These are phyloP conservation scores for Agrotis exclamationis DNA, from an alignment of 2,888 invertebrate species.

Conservation along the genomic window DNA sequence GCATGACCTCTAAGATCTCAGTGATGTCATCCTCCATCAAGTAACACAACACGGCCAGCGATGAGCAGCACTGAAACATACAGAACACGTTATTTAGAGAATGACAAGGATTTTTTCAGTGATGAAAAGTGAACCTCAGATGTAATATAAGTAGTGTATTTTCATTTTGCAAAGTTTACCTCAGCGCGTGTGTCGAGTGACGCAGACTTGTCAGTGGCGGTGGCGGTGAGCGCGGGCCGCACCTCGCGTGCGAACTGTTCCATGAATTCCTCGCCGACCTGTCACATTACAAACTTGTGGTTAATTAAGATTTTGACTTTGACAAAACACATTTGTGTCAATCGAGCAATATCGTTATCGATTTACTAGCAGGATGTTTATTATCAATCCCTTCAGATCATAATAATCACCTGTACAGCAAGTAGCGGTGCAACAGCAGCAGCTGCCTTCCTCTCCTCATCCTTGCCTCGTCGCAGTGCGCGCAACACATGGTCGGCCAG, in stretches of 20 bases:
- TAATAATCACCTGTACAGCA: constrained; percentile 94
- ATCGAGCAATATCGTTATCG: too few relatives aligned
- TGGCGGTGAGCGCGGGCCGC: constrained; percentile 93
- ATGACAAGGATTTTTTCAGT: too few relatives aligned
- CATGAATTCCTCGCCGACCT: constrained; percentile 91
- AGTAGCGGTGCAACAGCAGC: constrained; percentile 95
- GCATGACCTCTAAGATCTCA: constrained; percentile 94
- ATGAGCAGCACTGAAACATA: constrained; percentile 94
- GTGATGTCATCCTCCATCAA: constrained; percentile 95
- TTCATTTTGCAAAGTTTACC: constrained; percentile 80
- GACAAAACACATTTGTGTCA: too few relatives aligned
- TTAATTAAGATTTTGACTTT: too few relatives aligned
- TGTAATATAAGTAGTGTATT: too few relatives aligned
- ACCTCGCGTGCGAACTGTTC: constrained; percentile 94
- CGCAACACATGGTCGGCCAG: constrained; percentile 96
- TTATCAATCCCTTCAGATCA: too few relatives aligned
- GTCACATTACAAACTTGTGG: too few relatives aligned
- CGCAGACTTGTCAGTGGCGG: constrained; percentile 94
- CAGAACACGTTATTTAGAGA: neutral
- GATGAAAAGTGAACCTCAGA: neutral
- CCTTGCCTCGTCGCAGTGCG: constrained; percentile 95
- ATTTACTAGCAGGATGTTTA: neutral
- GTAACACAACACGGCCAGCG: constrained; percentile 96
- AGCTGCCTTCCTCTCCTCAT: constrained; percentile 95
- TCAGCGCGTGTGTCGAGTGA: constrained; percentile 94